Conservation (phyloP, 1,140 invertebrate species). For the Ostrea denselamellosa region DNA sequence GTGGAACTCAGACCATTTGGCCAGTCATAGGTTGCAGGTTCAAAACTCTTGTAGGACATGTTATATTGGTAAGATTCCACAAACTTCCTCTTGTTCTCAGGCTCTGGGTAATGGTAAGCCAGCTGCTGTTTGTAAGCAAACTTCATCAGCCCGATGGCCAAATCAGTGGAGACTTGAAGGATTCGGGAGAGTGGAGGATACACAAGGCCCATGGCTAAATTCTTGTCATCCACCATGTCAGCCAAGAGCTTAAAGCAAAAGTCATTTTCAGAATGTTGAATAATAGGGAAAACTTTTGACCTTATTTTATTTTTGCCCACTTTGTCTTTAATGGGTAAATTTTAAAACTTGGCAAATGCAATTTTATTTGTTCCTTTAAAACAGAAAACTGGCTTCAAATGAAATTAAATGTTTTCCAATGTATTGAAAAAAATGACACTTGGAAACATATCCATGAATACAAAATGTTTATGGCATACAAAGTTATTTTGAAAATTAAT, state of each 20-base stretch:
- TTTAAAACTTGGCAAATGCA: too few relatives aligned
- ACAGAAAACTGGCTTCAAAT: too few relatives aligned
- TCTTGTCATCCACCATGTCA: constrained; percentile 88
- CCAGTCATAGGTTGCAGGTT: constrained; percentile 81
- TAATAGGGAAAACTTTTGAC: too few relatives aligned
- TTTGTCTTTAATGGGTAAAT: too few relatives aligned
- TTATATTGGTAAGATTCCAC: constrained; percentile 80
- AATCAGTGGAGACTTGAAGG: constrained; percentile 90
- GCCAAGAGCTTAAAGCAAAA: constrained; percentile 84
- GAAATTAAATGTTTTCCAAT: too few relatives aligned
- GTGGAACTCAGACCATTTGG: constrained; percentile 64
- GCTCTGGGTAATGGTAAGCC: constrained; percentile 81
- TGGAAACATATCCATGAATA: too few relatives aligned
- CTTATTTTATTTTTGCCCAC: too few relatives aligned
- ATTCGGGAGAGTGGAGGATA: constrained; percentile 96
- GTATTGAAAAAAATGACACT: too few relatives aligned
- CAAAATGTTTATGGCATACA: too few relatives aligned
- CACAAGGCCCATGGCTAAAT: constrained; percentile 91
- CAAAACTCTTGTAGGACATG: constrained; percentile 80
- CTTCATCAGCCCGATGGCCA: constrained; percentile 91
- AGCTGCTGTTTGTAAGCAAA: constrained; percentile 88
- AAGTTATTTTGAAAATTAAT: too few relatives aligned
- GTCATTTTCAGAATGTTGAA: neutral
- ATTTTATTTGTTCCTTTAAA: too few relatives aligned
- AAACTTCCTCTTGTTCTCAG: constrained; percentile 80